Base-by-base conservation (phyloP, 2,888 invertebrate species). In the Leptopterna dolabrata region DNA sequence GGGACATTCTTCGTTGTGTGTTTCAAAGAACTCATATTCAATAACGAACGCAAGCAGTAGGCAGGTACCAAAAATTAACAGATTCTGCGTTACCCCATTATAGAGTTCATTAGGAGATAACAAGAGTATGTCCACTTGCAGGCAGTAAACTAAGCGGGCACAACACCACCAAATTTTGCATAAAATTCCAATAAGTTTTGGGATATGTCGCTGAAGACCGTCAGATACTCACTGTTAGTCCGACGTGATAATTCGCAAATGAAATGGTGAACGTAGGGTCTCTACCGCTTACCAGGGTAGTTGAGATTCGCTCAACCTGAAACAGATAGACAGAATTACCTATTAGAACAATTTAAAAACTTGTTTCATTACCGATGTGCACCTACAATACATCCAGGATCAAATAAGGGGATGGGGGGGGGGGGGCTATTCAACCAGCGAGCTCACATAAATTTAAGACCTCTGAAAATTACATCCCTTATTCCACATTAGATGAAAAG, bases 231-330 rank as follows among this genome's bases (percentile, higher is more conserved):
- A 91, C 91, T 89, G 88, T 90, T 90, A 90, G 90, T 91, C 91
- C 91, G 90, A 91, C 91, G 91, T 91, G 90, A 90, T 90, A 90
- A 90, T 91, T 90, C 90, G 90, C 92, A 90, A 90, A 90, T 91
- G 92, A 92, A 93, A 93, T 93, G 92, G 91, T 93, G 92, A 91
- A 91, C 92, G 91, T 90, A 88, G 90, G 90, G 91, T 91, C 91
- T 92, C 92, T 92, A 91, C 91, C 91, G 91, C 90, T 91, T 91
- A 92, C 91, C 92, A 92, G 92, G 92, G 92, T 92, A 92, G 92
- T 91, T 92, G 91, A 91, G 90, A 89, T 87, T 91, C 91, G 90
- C 92, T 92, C 92, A 93, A 93, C 93, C 93, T 93, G 91, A 36
- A 92, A 92, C 83, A 90, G 91, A 90, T 90, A 90, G 89, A 30